Base-by-base conservation (phyloP, 2,113 vertebrate species). In the Edolisoma coerulescens region DNA sequence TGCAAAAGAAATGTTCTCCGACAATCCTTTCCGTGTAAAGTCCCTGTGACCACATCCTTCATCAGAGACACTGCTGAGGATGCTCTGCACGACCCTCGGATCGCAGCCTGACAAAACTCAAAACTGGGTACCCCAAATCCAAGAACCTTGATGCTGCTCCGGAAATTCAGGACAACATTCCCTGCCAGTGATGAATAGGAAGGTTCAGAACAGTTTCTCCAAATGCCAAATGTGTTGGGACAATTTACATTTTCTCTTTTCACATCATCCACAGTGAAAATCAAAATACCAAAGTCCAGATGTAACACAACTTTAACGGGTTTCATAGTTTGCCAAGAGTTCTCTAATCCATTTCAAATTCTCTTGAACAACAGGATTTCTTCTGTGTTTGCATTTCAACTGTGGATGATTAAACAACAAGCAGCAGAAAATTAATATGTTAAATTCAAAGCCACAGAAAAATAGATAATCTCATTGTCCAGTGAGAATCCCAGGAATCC, bases 401-500 rank as follows among this genome's bases (percentile, higher is more conserved):
- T 49, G 41, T 39, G 41, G 10, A 12, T 42, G 64, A 93, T 95
- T 83, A 90, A 90, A 95, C 35, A 80, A 96, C 71, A 96, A 93
- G 75, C 75, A 90, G 71, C 39, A 87, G 80, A 89, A 96, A 93
- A 94, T 92, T 89, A 95, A 75, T 94, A 95, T 35, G 76, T 87
- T 90, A 86, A 89, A 93, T 79, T 89, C 90, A 93, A 94, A 96
- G 45, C 53, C 84, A 75, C n/a, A 90, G 63, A 84, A 93, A 95
- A 69, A 90, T 56, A 63, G 75, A 92, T 90, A 93, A 96, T 91
- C 63, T 95, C 75, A 87, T 93, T 95, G 92, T 81, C 83, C 76
- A 88, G 57, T 56, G 23, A 94, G 65, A 96, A 93, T 73, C 93
- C 57, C 73, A 87, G 69, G 86, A 95, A 96, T 84, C 53, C 79